Percentiles rank a stretch among this genome's conserved stretches.
Conservation (phyloP, 1,140 invertebrate genomes). For the Phortica variegata region DNA sequence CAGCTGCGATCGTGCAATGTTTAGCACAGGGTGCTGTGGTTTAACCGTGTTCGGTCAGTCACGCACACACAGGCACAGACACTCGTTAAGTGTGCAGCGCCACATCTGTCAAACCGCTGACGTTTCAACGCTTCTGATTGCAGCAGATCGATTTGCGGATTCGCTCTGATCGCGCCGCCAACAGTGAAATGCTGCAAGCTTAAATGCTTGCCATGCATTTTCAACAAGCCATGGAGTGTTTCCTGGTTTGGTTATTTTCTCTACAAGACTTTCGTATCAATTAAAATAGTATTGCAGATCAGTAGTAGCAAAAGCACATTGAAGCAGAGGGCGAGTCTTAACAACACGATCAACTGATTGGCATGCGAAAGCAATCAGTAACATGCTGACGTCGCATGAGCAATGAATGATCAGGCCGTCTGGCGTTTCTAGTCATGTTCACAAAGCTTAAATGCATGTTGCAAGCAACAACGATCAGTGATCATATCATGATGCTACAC, state of each 20-base stretch:
- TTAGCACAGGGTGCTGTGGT: conserved; percentile 12
- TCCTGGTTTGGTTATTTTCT: conserved; percentile 39
- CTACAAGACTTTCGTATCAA: conserved; percentile 42
- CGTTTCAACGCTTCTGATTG: conserved; percentile 18
- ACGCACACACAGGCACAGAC: not conserved
- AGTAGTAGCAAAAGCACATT: no score
- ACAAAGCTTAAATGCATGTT: no score
- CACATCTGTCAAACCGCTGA: not conserved
- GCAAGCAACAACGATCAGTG: no score
- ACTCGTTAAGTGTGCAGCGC: not conserved
- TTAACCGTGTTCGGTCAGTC: not conserved
- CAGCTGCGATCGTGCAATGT: conserved; percentile 7
- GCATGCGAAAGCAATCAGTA: no score
- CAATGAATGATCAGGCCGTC: no score
- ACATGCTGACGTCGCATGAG: no score
- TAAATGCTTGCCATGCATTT: no score
- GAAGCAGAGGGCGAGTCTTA: no score
- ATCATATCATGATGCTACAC: no score
- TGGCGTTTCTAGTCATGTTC: no score
- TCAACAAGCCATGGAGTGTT: no score
- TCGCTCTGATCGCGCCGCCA: conserved; percentile 1
- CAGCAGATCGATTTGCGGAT: conserved; percentile 30
- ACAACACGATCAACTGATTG: no score
- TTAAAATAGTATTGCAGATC: conserved; percentile 20
- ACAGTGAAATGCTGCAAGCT: conserved; percentile 31